A percentile compares a stretch with the other conserved stretches of the same genome.
Evolutionary conservation across 2,888 invertebrate genomes (phyloP).

Genomic region (Ornithoptera alexandrae): DNA sequence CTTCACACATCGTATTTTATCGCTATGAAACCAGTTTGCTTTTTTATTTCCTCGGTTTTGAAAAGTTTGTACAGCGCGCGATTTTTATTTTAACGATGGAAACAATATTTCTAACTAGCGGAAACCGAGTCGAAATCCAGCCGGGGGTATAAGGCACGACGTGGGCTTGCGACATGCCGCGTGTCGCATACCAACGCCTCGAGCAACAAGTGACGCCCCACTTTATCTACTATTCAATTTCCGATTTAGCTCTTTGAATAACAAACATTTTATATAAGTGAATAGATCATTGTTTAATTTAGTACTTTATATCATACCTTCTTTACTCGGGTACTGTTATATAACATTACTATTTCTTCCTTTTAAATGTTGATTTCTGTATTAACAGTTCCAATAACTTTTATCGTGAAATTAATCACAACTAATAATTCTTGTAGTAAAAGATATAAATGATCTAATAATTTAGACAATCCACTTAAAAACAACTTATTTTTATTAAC

Average conservation of each 20-base stretch:
- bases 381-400: background rate
- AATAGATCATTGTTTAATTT: background rate
- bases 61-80: background rate
- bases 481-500: background rate
- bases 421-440: no score
- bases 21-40: no score
- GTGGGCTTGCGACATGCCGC: slow-evolving; percentile 38
- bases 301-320: background rate
- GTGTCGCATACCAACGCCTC: slow-evolving; percentile 52
- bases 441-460: no score
- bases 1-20: background rate
- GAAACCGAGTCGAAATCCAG: slow-evolving; percentile 42
- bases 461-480: no score
- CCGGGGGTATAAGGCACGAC: slow-evolving; percentile 40
- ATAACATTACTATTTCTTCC: background rate
- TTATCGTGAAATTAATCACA: no score
- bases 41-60: background rate
- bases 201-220: slow-evolving; percentile 57
- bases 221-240: slow-evolving; percentile 41
- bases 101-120: slow-evolving; percentile 33
- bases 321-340: background rate
- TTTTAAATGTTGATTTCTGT: no score
- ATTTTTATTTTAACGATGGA: slow-evolving; percentile 24
- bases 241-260: slow-evolving; percentile 33
- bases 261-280: slow-evolving; percentile 17